phyloP scores from a whole-genome alignment of 2,888 invertebrate species.

The Agriopis aurantiaria region DNA sequence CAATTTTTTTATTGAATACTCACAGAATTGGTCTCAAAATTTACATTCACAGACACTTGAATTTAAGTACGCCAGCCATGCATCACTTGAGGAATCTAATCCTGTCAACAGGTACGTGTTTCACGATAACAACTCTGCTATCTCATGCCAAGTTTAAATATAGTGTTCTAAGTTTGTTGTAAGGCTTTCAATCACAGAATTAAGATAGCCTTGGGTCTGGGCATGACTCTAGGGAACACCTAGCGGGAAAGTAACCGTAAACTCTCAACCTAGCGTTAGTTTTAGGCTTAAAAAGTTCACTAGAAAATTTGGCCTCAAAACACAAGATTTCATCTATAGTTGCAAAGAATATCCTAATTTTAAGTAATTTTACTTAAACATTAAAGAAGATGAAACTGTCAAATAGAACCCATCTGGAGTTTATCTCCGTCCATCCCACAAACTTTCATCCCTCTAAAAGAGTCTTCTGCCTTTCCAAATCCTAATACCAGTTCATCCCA shows the following conservation, averaged over 20 bases:
- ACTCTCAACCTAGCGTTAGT: neutral
- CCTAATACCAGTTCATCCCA: too few species aligned
- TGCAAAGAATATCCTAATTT: too few species aligned
- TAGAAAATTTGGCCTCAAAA: too few species aligned
- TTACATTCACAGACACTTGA: neutral
- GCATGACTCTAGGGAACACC: conserved; percentile 58
- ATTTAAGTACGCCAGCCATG: conserved; percentile 17
- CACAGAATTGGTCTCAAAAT: neutral
- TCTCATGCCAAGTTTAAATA: conserved; percentile 61
- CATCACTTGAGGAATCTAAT: conserved; percentile 28
- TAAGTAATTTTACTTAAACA: too few species aligned
- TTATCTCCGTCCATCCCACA: too few species aligned
- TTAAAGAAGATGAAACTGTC: too few species aligned
- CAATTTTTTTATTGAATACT: neutral
- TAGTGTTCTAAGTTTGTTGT: conserved; percentile 7
- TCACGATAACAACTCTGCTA: conserved; percentile 57
- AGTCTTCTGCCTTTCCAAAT: too few species aligned
- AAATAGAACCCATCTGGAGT: too few species aligned
- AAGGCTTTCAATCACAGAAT: conserved; percentile 64
- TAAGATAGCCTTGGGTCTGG: conserved; percentile 58
- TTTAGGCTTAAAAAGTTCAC: too few species aligned
- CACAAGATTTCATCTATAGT: too few species aligned
- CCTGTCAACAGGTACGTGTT: conserved; percentile 45
- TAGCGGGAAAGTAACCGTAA: neutral
- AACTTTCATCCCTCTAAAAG: too few species aligned